phyloP scores from a whole-genome alignment of 2,888 invertebrate genomes.

The Panopea generosa region DNA sequence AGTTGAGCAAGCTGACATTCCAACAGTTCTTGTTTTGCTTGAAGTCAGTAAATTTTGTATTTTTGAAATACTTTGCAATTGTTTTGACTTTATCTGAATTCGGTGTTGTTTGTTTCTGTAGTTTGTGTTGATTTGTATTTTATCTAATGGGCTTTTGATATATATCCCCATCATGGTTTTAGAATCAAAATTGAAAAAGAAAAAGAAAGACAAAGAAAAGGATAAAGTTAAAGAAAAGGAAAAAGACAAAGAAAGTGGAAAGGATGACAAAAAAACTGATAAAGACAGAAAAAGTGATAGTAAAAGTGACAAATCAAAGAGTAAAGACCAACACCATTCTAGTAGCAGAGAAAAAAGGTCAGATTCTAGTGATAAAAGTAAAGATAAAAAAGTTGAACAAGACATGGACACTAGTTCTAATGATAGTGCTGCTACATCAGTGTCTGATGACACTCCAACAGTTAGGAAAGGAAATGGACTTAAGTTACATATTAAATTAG shows the following conservation, averaged over 20 bases:
- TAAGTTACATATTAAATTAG: constrained; percentile 69
- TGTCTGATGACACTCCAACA: constrained; percentile 47
- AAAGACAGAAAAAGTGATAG: constrained; percentile 55
- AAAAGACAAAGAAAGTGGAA: constrained; percentile 75
- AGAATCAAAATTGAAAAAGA: constrained; percentile 52
- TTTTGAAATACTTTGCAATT: too few species aligned
- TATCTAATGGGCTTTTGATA: too few species aligned
- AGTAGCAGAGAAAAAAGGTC: constrained; percentile 22
- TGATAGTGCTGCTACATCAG: too few species aligned
- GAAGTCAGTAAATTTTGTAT: too few species aligned
- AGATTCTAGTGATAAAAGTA: constrained; percentile 11
- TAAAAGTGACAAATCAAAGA: constrained; percentile 45
- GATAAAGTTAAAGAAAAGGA: constrained; percentile 85
- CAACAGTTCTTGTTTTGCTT: too few species aligned
- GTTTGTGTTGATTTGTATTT: too few species aligned
- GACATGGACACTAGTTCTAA: constrained; percentile 25
- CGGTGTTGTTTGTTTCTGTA: too few species aligned
- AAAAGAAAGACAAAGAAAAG: constrained; percentile 80
- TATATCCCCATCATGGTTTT: too few species aligned
- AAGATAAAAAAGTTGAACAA: constrained; percentile 20
- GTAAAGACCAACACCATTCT: constrained; percentile 49
- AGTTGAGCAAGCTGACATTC: too few species aligned
- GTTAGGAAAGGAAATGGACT: constrained; percentile 66
- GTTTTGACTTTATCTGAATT: too few species aligned
- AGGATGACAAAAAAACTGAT: constrained; percentile 82